phyloP scores from a whole-genome alignment of 1,140 invertebrate genomes.

The Zaprionus ornatus region DNA sequence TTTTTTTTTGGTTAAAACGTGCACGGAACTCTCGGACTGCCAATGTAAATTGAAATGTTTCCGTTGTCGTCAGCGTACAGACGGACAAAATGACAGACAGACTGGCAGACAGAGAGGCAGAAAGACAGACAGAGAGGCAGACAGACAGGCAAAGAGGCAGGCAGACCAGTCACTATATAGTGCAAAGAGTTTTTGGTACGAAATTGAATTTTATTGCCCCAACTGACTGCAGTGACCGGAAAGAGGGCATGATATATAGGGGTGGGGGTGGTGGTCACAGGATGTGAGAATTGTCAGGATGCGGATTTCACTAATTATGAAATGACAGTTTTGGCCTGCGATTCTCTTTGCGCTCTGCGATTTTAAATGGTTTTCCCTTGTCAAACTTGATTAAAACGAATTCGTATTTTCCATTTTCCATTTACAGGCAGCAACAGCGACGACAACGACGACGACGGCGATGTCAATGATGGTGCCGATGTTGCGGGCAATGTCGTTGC shows the following conservation, averaged over 20 bases:
- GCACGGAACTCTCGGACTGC: constrained; percentile 33
- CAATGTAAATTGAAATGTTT: constrained; percentile 79
- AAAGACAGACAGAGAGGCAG: neutral
- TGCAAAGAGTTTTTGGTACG: constrained; percentile 33
- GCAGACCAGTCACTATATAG: neutral
- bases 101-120: neutral
- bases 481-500: constrained; percentile 22
- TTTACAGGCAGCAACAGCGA: constrained; percentile 12
- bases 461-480: constrained; percentile 59
- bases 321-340: constrained; percentile 53
- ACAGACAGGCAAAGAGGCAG: neutral
- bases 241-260: neutral
- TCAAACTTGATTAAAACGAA: constrained; percentile 66
- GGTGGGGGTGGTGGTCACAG: constrained; percentile 25
- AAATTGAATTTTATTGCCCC: constrained; percentile 71
- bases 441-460: constrained; percentile 22
- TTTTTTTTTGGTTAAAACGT: neutral
- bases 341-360: constrained; percentile 23
- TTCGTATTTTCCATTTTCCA: constrained; percentile 30
- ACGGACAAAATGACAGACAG: neutral
- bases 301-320: constrained; percentile 76
- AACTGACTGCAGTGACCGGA: constrained; percentile 33
- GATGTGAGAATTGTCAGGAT: constrained; percentile 70
- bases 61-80: constrained; percentile 54
- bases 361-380: constrained; percentile 66